Evolutionary conservation across 2,888 invertebrate species (phyloP).

Genomic region (Lucinisca nassula): DNA sequence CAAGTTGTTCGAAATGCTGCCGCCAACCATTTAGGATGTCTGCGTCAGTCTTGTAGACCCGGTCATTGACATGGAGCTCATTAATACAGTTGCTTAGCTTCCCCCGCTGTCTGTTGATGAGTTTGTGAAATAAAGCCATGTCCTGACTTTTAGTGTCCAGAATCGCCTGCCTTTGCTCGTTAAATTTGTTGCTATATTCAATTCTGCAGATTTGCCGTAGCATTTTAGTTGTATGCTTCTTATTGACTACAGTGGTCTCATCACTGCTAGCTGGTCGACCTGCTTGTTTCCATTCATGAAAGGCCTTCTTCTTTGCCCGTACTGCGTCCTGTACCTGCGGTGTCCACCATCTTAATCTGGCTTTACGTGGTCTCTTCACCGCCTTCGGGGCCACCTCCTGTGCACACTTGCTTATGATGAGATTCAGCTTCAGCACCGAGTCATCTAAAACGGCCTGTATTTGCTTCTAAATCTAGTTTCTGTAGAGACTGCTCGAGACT

Average conservation of each 20-base stretch:
- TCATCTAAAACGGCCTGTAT: neutral
- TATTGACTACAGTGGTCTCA: neutral
- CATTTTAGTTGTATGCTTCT: neutral
- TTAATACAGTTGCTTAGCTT: neutral
- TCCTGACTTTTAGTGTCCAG: neutral
- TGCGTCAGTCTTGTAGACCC: neutral
- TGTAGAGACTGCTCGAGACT: no score
- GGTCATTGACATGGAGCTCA: neutral
- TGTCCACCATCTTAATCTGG: neutral
- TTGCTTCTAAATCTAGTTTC: no score
- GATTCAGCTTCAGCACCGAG: neutral
- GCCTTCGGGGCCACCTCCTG: neutral
- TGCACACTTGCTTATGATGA: neutral
- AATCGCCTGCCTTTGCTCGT: neutral
- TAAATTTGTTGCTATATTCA: neutral
- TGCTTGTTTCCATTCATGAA: neutral
- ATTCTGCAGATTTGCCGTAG: neutral
- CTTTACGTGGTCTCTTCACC: neutral
- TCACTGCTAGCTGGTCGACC: neutral
- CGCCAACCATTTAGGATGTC: slow-evolving; percentile 5
- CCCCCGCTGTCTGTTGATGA: neutral
- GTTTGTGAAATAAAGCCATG: slow-evolving; percentile 18
- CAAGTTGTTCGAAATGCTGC: neutral
- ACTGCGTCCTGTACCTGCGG: neutral
- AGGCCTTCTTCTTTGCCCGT: neutral